A percentile compares a stretch with the other conserved stretches of the same genome.
Evolutionary conservation across 2,113 vertebrate genomes (phyloP).

Genomic region (Triplophysa siluroides): DNA sequence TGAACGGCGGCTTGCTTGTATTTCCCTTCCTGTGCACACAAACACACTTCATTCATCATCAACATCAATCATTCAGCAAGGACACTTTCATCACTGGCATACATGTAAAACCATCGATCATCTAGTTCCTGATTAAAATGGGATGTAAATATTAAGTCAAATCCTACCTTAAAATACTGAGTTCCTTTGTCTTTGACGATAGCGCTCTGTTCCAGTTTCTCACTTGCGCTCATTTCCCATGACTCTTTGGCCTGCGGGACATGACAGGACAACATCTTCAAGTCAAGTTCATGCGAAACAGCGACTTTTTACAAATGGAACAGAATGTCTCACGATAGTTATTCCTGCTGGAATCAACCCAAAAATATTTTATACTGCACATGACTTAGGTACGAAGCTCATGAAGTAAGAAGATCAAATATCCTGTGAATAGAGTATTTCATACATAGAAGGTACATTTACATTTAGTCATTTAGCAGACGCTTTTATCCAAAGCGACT

Average conservation of each 20-base stretch:
- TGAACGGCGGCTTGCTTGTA: slow-evolving; percentile 88
- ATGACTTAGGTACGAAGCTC: too few relatives aligned
- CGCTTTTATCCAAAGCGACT: too few relatives aligned
- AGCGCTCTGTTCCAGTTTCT: slow-evolving; percentile 91
- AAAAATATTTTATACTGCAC: too few relatives aligned
- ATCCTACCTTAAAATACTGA: slow-evolving; percentile 90
- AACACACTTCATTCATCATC: neutral
- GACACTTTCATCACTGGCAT: slow-evolving; percentile 10
- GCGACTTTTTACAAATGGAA: too few relatives aligned
- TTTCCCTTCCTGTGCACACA: slow-evolving; percentile 81
- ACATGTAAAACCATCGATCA: neutral
- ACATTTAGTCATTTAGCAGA: too few relatives aligned
- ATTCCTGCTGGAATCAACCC: too few relatives aligned
- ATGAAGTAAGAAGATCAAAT: too few relatives aligned
- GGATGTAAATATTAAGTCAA: slow-evolving; percentile 43
- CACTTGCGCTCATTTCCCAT: slow-evolving; percentile 92
- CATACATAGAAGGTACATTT: too few relatives aligned
- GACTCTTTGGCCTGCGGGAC: slow-evolving; percentile 88
- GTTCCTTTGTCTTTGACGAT: slow-evolving; percentile 96
- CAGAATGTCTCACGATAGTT: too few relatives aligned
- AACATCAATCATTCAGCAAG: neutral
- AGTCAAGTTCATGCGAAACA: neutral
- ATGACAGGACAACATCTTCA: neutral
- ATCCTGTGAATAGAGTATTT: too few relatives aligned
- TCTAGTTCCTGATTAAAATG: neutral